Conservation (phyloP, 2,888 invertebrate genomes). For the Biston stratarius region DNA sequence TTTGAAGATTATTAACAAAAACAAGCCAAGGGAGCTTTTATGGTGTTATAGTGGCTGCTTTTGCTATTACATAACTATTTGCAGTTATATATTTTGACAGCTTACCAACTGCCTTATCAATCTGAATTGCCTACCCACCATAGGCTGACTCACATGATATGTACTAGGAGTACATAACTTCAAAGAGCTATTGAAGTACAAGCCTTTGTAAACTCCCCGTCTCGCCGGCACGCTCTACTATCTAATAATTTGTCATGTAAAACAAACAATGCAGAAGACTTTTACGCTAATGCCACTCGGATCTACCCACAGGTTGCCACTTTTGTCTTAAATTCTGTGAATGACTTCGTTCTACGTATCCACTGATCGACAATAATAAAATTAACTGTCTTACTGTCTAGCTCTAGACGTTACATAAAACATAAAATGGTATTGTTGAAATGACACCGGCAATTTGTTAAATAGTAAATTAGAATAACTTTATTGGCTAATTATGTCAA, state of each 20-base stretch:
- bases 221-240: constrained; percentile 60
- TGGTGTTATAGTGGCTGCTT: background rate
- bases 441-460: constrained; percentile 13
- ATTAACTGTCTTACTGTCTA: constrained; percentile 40
- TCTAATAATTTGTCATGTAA: constrained; percentile 74
- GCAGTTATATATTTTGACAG: background rate
- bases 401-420: constrained; percentile 29
- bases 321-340: constrained; percentile 40
- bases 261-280: constrained; percentile 67
- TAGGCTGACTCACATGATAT: constrained; percentile 48
- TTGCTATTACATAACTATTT: background rate
- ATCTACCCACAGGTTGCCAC: constrained; percentile 36
- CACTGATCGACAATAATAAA: constrained; percentile 27
- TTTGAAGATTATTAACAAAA: background rate
- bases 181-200: constrained; percentile 65
- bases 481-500: constrained; percentile 17
- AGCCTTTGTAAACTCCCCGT: constrained; percentile 55
- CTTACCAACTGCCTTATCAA: constrained; percentile 20
- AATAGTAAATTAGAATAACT: constrained; percentile 10
- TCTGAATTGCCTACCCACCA: constrained; percentile 44
- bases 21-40: constrained; percentile 3
- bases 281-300: constrained; percentile 59
- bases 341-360: constrained; percentile 36
- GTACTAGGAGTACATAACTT: constrained; percentile 42
- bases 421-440: constrained; percentile 8